These are phyloP conservation scores for Leptatherina wallacei DNA, from an alignment of 2,797 vertebrate genomes.

Conservation along the genomic window DNA sequence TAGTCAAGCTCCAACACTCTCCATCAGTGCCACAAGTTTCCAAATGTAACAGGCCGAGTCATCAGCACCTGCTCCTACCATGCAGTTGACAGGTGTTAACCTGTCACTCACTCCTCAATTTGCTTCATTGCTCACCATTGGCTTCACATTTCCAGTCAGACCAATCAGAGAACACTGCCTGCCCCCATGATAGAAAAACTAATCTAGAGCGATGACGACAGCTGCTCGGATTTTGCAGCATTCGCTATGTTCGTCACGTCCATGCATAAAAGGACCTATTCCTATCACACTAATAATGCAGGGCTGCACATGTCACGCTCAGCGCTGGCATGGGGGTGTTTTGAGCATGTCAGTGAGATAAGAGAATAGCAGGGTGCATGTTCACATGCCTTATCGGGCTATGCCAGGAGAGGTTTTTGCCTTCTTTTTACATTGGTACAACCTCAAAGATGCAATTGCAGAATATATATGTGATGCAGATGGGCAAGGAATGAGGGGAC, in stretches of 20 bases:
- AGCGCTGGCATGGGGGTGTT: slow-evolving; percentile 71
- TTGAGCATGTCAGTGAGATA: slow-evolving; percentile 79
- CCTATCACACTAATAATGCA: slow-evolving; percentile 75
- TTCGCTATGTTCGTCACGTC: slow-evolving; percentile 70
- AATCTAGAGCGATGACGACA: slow-evolving; percentile 58
- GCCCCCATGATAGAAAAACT: slow-evolving; percentile 42
- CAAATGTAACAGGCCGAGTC: slow-evolving; percentile 64
- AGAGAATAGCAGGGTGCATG: slow-evolving; percentile 79
- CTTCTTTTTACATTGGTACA: slow-evolving; percentile 64
- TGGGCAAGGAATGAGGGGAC: slow-evolving; percentile 32
- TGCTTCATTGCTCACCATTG: slow-evolving; percentile 38
- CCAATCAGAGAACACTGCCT: slow-evolving; percentile 23
- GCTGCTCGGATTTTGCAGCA: slow-evolving; percentile 30
- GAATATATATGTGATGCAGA: slow-evolving; percentile 42
- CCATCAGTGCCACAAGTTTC: slow-evolving; percentile 60
- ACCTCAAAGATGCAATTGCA: slow-evolving; percentile 57
- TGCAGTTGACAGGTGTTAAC: slow-evolving; percentile 57
- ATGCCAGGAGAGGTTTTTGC: slow-evolving; percentile 74
- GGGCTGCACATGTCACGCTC: slow-evolving; percentile 66
- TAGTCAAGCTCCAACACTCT: slow-evolving; percentile 52
- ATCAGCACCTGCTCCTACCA: slow-evolving; percentile 71
- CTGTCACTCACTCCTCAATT: slow-evolving; percentile 65
- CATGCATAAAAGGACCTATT: slow-evolving; percentile 70
- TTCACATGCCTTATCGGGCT: slow-evolving; percentile 78
- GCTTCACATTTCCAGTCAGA: slow-evolving; percentile 38